Percentiles rank a stretch among this genome's conserved stretches.
These are phyloP conservation scores for Trachops cirrhosus DNA, from an alignment of 2,797 vertebrate species.

Conservation along the genomic window DNA sequence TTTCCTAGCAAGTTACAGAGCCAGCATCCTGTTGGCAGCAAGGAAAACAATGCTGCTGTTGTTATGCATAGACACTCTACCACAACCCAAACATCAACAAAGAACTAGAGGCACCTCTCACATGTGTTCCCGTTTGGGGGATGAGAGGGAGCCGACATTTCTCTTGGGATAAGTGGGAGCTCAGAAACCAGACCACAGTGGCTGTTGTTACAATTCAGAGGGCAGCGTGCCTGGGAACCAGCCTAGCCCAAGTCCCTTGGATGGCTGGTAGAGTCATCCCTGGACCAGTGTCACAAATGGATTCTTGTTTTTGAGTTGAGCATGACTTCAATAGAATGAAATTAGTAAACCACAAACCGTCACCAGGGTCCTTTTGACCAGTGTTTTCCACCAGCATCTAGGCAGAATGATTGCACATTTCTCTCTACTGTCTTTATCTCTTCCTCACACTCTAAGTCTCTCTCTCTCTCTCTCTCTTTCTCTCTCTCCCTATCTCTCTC, in stretches of 20 bases:
- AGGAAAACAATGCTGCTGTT: conserved; percentile 18
- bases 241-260: neutral
- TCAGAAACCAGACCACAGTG: neutral
- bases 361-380: neutral
- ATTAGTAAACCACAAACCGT: conserved; percentile 69
- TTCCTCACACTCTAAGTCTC: too few relatives aligned
- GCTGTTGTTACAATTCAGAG: neutral
- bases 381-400: conserved; percentile 48
- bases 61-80: neutral
- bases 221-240: neutral
- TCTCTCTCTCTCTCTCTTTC: too few relatives aligned
- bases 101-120: neutral
- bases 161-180: neutral
- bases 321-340: conserved; percentile 46
- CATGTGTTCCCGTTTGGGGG: neutral
- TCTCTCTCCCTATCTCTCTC: too few relatives aligned
- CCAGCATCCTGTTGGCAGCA: conserved; percentile 45
- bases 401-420: neutral
- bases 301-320: conserved; percentile 42
- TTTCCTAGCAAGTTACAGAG: conserved; percentile 36
- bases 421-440: neutral
- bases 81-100: neutral
- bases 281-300: conserved; percentile 35
- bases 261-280: neutral
- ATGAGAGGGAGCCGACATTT: neutral